Evolutionary conservation across 1,140 invertebrate species (phyloP).

Genomic region (Apocrypta bakeri): DNA sequence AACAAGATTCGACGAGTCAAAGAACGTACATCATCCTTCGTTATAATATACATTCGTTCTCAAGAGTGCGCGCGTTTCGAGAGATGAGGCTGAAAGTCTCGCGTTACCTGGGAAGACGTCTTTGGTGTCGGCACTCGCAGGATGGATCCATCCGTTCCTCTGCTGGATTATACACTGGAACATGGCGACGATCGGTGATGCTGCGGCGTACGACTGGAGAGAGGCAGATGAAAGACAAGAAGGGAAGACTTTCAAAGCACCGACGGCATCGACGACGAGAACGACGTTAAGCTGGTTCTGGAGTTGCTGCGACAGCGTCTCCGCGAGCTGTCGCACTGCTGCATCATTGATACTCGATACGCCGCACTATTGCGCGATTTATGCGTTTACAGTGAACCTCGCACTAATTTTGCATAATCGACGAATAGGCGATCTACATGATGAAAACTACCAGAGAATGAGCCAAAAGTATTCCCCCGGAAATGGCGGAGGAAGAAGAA

Average conservation of each 20-base stretch:
- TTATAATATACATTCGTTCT: neutral
- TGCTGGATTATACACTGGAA: slow-evolving; percentile 90
- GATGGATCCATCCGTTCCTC: slow-evolving; percentile 84
- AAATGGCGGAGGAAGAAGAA: neutral
- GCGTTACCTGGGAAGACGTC: slow-evolving; percentile 87
- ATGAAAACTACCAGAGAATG: neutral
- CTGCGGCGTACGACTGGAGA: neutral
- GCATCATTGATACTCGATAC: too few relatives aligned
- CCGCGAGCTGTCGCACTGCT: too few relatives aligned
- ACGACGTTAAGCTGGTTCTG: too few relatives aligned
- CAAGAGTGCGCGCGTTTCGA: neutral
- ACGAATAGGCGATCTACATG: neutral
- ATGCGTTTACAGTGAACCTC: too few relatives aligned
- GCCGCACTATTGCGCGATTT: too few relatives aligned
- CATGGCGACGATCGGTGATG: slow-evolving; percentile 72
- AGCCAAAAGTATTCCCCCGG: too few relatives aligned
- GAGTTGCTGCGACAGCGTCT: too few relatives aligned
- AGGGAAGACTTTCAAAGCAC: neutral
- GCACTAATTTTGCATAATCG: too few relatives aligned
- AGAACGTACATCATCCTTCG: neutral
- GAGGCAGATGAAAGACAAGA: neutral
- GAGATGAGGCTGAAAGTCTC: too few relatives aligned
- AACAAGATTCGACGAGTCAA: too few relatives aligned
- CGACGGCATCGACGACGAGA: too few relatives aligned
- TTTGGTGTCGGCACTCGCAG: slow-evolving; percentile 81